These are phyloP conservation scores for Leptopilina myrica DNA, from an alignment of 2,888 invertebrate genomes.

Conservation along the genomic window DNA sequence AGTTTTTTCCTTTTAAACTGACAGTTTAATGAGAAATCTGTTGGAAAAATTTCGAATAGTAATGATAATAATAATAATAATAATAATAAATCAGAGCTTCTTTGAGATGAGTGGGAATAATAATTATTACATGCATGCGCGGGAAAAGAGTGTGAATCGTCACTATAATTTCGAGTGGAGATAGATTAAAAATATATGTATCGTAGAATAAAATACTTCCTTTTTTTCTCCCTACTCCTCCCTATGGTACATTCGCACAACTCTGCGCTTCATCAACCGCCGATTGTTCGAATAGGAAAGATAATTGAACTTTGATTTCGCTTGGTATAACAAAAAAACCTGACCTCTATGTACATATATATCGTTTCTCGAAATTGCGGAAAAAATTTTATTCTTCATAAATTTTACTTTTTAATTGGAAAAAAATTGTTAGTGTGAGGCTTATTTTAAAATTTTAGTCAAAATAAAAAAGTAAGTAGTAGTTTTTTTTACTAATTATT, in stretches of 20 bases:
- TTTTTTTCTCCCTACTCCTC: conserved; percentile 12
- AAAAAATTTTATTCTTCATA: too few species aligned
- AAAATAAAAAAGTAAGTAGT: too few species aligned
- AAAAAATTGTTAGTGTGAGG: too few species aligned
- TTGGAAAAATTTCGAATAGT: background rate
- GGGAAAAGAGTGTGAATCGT: conserved; percentile 47
- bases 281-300: conserved; percentile 69
- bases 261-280: conserved; percentile 67
- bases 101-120: conserved; percentile 16
- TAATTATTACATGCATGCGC: background rate
- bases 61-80: background rate
- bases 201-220: conserved; percentile 30
- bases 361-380: too few species aligned
- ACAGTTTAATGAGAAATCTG: background rate
- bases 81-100: background rate
- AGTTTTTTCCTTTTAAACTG: too few species aligned
- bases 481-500: too few species aligned
- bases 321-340: conserved; percentile 64
- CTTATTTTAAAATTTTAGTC: too few species aligned
- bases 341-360: conserved; percentile 40
- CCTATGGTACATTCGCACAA: conserved; percentile 55
- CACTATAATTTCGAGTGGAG: conserved; percentile 43
- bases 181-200: conserved; percentile 51
- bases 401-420: background rate
- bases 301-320: conserved; percentile 72